Percentiles rank a stretch among this genome's conserved stretches.
Conservation (phyloP, 2,888 invertebrate species). For the Leptopilina drosophilae region DNA sequence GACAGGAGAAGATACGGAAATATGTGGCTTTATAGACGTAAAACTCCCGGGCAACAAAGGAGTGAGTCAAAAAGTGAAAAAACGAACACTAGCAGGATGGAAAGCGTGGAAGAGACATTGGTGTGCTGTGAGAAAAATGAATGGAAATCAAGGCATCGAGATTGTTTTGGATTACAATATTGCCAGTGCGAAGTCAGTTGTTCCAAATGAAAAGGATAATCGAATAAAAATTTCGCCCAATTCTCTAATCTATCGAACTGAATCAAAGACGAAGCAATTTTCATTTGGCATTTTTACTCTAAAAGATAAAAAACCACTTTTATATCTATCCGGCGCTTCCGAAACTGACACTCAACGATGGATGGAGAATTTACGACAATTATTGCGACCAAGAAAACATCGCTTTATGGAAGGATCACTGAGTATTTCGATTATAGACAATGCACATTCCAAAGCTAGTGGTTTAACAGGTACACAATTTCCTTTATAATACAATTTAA, state of each 20-base stretch:
- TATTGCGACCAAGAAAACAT: constrained; percentile 75
- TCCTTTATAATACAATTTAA: neutral
- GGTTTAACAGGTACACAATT: constrained; percentile 77
- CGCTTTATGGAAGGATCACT: constrained; percentile 79
- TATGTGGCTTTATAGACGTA: constrained; percentile 72
- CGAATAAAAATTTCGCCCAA: constrained; percentile 79
- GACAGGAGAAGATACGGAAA: constrained; percentile 60
- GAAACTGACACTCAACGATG: constrained; percentile 83
- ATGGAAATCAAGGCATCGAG: constrained; percentile 63
- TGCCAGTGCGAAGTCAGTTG: constrained; percentile 51
- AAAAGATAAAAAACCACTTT: constrained; percentile 80
- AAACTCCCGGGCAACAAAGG: constrained; percentile 68
- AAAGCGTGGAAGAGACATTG: constrained; percentile 73
- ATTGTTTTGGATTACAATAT: constrained; percentile 66
- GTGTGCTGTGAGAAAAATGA: constrained; percentile 70
- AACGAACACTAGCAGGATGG: constrained; percentile 67
- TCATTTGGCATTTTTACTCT: constrained; percentile 84
- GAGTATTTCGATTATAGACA: constrained; percentile 82
- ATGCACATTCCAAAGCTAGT: constrained; percentile 81
- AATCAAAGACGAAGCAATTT: constrained; percentile 83
- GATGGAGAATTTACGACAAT: constrained; percentile 80
- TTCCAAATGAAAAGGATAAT: constrained; percentile 63
- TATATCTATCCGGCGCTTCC: constrained; percentile 82
- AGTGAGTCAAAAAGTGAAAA: constrained; percentile 67
- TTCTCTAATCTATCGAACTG: constrained; percentile 81